phyloP scores from a whole-genome alignment of 2,113 vertebrate species.

The Triplophysa rosa region DNA sequence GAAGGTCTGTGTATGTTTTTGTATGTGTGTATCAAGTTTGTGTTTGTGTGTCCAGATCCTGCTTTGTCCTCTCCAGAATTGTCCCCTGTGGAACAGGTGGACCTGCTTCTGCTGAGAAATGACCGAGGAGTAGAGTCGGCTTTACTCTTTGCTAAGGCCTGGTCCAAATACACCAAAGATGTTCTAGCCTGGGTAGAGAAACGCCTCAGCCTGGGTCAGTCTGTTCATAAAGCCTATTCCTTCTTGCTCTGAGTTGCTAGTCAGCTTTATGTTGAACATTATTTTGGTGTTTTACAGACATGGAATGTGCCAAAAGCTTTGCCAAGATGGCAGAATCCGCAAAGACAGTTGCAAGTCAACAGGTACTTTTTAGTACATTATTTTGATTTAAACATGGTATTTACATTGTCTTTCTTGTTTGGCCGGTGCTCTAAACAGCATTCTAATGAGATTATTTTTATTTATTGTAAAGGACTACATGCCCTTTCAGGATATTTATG shows the following conservation, averaged over 20 bases:
- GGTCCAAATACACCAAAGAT: slow-evolving; percentile 96
- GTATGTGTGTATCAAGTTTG: neutral
- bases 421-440: neutral
- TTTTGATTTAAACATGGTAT: neutral
- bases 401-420: neutral
- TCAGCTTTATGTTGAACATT: neutral
- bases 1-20: neutral
- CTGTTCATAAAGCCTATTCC: neutral
- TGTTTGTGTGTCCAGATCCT: slow-evolving; percentile 52
- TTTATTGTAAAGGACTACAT: slow-evolving; percentile 85
- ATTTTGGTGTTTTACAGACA: slow-evolving; percentile 73
- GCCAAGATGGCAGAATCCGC: slow-evolving; percentile 92
- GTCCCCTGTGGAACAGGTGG: slow-evolving; percentile 85
- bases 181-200: slow-evolving; percentile 93
- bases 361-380: slow-evolving; percentile 71
- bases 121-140: slow-evolving; percentile 90
- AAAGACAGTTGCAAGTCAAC: slow-evolving; percentile 81
- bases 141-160: slow-evolving; percentile 92
- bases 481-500: slow-evolving; percentile 90
- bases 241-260: neutral
- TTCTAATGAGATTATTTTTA: neutral
- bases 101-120: slow-evolving; percentile 84
- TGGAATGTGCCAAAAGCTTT: slow-evolving; percentile 89
- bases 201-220: slow-evolving; percentile 90
- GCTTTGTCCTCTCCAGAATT: slow-evolving; percentile 71